These are phyloP conservation scores for Proales similis DNA, from an alignment of 1,140 invertebrate genomes.

Conservation along the genomic window DNA sequence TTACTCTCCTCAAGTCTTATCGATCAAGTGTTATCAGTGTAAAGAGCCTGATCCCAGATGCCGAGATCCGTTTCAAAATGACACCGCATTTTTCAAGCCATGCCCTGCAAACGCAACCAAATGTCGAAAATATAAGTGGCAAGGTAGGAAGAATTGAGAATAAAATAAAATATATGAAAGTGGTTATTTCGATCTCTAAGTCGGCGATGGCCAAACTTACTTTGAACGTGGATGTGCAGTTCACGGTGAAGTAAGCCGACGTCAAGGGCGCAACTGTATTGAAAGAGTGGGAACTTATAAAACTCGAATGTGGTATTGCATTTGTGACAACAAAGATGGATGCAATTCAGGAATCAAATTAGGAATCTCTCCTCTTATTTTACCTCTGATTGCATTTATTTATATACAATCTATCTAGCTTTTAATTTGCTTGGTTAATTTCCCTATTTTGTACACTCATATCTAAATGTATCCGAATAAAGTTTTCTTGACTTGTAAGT, in stretches of 20 bases:
- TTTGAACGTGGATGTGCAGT: constrained; percentile 28
- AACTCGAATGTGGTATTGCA: constrained; percentile 38
- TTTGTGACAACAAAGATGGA: constrained; percentile 38
- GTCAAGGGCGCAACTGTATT: constrained; percentile 37
- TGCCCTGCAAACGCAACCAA: constrained; percentile 33
- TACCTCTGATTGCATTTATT: too few relatives aligned
- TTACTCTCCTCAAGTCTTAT: constrained; percentile 29
- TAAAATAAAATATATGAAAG: background rate
- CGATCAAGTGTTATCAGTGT: constrained; percentile 38
- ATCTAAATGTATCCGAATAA: too few relatives aligned
- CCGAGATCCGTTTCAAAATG: constrained; percentile 37
- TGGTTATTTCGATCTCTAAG: background rate
- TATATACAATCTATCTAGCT: too few relatives aligned
- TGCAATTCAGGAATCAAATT: constrained; percentile 7
- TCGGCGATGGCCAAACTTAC: constrained; percentile 35
- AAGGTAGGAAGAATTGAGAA: constrained; percentile 2
- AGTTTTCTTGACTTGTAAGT: too few relatives aligned
- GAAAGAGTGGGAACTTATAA: constrained; percentile 36
- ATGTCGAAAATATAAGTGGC: constrained; percentile 38
- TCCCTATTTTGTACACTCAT: too few relatives aligned
- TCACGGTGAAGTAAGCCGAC: constrained; percentile 27
- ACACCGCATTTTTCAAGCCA: constrained; percentile 29
- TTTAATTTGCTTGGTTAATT: too few relatives aligned
- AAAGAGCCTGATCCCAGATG: constrained; percentile 37
- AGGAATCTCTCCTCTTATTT: too few relatives aligned